These are phyloP conservation scores for Beris chalybata DNA, from an alignment of 2,888 invertebrate species.

Conservation along the genomic window DNA sequence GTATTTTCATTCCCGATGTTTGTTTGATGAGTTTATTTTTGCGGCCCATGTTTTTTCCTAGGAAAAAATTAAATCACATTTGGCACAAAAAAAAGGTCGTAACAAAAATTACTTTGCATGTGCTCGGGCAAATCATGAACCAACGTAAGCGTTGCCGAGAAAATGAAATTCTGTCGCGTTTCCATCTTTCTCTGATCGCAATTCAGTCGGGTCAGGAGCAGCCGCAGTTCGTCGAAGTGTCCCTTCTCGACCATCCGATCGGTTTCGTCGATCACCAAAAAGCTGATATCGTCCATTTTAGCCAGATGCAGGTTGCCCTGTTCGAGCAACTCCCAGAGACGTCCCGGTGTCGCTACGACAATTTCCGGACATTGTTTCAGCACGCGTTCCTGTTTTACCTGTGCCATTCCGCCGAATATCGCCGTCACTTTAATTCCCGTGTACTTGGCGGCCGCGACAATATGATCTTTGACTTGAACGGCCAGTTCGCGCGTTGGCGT, in stretches of 20 bases:
- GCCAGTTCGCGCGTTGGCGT: conserved; percentile 97
- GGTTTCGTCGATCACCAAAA: conserved; percentile 95
- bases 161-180: conserved; percentile 88
- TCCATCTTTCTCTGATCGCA: conserved; percentile 62
- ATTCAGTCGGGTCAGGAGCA: conserved; percentile 80
- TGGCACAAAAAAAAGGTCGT: neutral
- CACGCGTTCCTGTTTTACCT: conserved; percentile 90
- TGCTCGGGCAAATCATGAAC: conserved; percentile 83
- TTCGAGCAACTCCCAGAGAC: conserved; percentile 91
- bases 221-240: conserved; percentile 89
- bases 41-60: conserved; percentile 50
- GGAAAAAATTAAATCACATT: conserved; percentile 7
- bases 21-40: conserved; percentile 62
- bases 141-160: conserved; percentile 94
- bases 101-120: conserved; percentile 60
- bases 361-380: conserved; percentile 84
- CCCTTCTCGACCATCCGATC: conserved; percentile 97
- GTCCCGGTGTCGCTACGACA: conserved; percentile 95
- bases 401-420: conserved; percentile 92
- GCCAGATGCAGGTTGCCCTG: conserved; percentile 76
- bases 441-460: conserved; percentile 76
- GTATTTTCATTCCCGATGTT: conserved; percentile 75
- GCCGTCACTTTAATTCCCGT: conserved; percentile 74
- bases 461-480: conserved; percentile 88
- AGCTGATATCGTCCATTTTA: conserved; percentile 74